phyloP scores from a whole-genome alignment of 2,797 vertebrate species.

The Propithecus perrieri region DNA sequence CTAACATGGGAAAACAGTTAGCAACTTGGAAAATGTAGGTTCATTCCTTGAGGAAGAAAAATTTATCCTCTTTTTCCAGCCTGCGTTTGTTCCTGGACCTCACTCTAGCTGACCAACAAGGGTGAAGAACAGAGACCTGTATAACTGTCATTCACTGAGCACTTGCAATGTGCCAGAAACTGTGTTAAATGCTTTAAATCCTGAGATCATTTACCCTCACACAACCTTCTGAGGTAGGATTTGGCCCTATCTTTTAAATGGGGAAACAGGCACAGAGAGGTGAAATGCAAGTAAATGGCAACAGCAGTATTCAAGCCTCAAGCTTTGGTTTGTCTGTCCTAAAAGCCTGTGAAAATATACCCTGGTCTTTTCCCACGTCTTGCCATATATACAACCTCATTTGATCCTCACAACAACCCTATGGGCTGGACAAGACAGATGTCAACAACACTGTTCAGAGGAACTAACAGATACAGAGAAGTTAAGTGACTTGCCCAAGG shows the following conservation, averaged over 20 bases:
- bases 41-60: neutral
- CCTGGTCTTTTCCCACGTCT: neutral
- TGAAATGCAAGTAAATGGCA: conserved; percentile 7
- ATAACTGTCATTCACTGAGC: neutral
- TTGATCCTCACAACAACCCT: neutral
- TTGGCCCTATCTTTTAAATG: neutral
- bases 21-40: conserved; percentile 18
- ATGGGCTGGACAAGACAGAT: neutral
- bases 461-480: neutral
- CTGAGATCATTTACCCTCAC: neutral
- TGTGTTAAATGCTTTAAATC: neutral
- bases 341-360: neutral
- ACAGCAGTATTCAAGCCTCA: neutral
- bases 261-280: conserved; percentile 16
- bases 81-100: neutral
- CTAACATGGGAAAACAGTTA: neutral
- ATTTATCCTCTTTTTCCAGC: neutral
- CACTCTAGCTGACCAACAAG: neutral
- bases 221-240: neutral
- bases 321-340: neutral
- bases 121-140: neutral
- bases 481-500: neutral
- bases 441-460: neutral
- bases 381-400: neutral
- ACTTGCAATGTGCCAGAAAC: neutral